phyloP scores from a whole-genome alignment of 2,797 vertebrate genomes.

The Tangara arthus region DNA sequence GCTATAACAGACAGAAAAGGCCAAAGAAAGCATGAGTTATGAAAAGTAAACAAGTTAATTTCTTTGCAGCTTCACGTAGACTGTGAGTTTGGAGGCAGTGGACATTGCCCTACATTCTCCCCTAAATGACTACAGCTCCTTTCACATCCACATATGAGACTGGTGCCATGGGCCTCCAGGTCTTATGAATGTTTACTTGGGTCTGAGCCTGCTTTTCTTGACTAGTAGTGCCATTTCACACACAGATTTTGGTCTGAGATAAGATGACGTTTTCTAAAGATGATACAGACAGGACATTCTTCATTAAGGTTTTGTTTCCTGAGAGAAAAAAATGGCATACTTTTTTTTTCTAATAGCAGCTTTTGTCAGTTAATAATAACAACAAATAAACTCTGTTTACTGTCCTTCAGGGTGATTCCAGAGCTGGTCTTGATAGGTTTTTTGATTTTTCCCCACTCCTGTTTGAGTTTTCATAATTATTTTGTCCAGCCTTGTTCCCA shows the following conservation, averaged over 20 bases:
- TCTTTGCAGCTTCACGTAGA: background rate
- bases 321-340: background rate
- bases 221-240: background rate
- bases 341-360: background rate
- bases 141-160: background rate
- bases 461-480: background rate
- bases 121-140: background rate
- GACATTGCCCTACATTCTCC: background rate
- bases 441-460: background rate
- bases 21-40: conserved; percentile 64
- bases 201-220: background rate
- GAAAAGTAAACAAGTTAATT: conserved; percentile 47
- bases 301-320: background rate
- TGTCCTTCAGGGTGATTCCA: background rate
- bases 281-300: background rate
- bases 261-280: background rate
- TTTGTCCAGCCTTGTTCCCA: background rate
- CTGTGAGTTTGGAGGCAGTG: background rate
- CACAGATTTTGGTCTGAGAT: background rate
- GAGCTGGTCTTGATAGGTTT: background rate
- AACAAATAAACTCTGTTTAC: background rate
- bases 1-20: conserved; percentile 63
- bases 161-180: background rate
- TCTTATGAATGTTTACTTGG: background rate
- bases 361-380: background rate